Evolutionary conservation across 2,113 vertebrate genomes (phyloP), one percentile per base, ranked within the genome.

Genomic region (Corythaeola cristata): DNA sequence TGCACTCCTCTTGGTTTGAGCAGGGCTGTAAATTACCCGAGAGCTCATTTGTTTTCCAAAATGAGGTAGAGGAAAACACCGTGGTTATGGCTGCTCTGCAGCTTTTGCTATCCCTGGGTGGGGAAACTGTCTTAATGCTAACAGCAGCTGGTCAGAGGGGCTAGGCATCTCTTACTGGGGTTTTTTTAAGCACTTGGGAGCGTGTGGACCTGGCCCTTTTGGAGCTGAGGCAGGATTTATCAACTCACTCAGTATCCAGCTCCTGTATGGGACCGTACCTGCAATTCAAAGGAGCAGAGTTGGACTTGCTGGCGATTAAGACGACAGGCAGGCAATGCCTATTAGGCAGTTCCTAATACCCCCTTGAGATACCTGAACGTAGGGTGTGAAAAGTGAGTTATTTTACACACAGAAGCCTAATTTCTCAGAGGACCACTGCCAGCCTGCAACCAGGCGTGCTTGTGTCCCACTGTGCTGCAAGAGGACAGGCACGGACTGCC

Each of bases 21-120:
- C 75, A 76, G 39, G 11, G 71, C 58, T 80, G 60, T 90, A 93
- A 94, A 94, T 85, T 69, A 82, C 37, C 18, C 3, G 1, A 22
- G n/a, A 87, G 67, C 60, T 90, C 77, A 22, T 30, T 67, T 72
- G 37, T 47, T 93, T 94, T 92, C 50, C 41, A 73, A 14, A 80
- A 80, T 19, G 5, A 68, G 24, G 44, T 18, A 52, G 33, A 32
- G 26, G 30, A 73, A 86, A 96, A 73, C 23, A 60, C 53, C 21
- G 28, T 4, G 37, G 33, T 66, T 80, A 62, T 3, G 18, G 63
- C 67, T 86, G 39, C 28, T 41, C 37, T 44, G 67, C 52, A 85
- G 73, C 33, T 84, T 71, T 69, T 55, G 20, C 59, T 30, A 0
- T 12, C 47, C 59, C 56, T 26, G 67, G 6, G 50, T 41, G 67